Conservation (phyloP, 1,140 invertebrate genomes). For the Monochamus saltuarius region DNA sequence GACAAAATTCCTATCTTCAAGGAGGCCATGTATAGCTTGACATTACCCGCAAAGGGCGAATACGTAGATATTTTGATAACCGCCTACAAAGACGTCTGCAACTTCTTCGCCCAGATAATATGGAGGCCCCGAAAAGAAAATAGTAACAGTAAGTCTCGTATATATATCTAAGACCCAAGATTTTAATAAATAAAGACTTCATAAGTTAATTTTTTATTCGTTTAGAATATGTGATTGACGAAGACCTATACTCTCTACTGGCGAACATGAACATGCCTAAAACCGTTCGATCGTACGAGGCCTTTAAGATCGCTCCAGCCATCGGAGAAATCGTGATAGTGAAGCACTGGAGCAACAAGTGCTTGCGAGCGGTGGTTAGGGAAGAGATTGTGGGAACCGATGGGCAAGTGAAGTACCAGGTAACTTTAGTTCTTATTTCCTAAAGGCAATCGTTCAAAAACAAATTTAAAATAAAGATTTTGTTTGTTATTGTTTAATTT, state of each 20-base stretch:
- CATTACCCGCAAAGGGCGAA: conserved; percentile 23
- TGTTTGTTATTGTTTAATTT: too few relatives aligned
- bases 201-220: not conserved
- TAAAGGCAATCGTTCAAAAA: not conserved
- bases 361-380: conserved; percentile 25
- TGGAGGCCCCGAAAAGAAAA: conserved; percentile 18
- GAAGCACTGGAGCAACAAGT: conserved; percentile 24
- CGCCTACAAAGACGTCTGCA: conserved; percentile 25
- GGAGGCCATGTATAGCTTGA: conserved; percentile 16
- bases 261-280: conserved; percentile 29
- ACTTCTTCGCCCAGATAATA: conserved; percentile 33
- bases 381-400: not conserved
- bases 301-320: conserved; percentile 32
- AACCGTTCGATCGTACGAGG: conserved; percentile 26
- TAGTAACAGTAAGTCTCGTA: conserved; percentile 7
- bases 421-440: conserved; percentile 1
- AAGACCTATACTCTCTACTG: conserved; percentile 22
- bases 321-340: conserved; percentile 38
- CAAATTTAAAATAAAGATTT: too few relatives aligned
- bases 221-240: conserved; percentile 23
- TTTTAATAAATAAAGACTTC: too few relatives aligned
- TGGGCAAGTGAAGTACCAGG: not conserved
- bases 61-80: conserved; percentile 29
- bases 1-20: conserved; percentile 29
- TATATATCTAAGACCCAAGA: not conserved